These are phyloP conservation scores for Drusus annulatus DNA, from an alignment of 1,140 invertebrate genomes.

Conservation along the genomic window DNA sequence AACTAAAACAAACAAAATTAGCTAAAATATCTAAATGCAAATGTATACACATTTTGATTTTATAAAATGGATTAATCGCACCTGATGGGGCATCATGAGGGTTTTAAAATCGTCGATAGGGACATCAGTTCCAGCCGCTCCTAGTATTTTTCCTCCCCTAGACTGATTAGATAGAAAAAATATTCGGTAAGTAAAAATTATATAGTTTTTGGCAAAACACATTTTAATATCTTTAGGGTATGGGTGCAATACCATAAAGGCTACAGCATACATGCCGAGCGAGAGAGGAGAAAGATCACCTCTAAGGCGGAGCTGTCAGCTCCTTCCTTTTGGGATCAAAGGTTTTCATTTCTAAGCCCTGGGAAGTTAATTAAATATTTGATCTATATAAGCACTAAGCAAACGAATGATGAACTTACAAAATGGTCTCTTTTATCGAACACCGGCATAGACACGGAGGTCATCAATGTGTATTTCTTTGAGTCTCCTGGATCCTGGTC, in stretches of 20 bases:
- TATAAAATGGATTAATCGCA: constrained; percentile 64
- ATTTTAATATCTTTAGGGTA: too few species aligned
- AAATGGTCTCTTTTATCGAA: constrained; percentile 86
- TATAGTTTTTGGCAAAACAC: too few species aligned
- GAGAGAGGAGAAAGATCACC: too few species aligned
- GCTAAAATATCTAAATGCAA: too few species aligned
- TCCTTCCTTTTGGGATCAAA: too few species aligned
- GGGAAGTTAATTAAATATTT: too few species aligned
- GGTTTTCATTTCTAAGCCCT: too few species aligned
- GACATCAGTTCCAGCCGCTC: constrained; percentile 95
- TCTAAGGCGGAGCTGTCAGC: too few species aligned
- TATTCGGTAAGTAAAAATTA: not conserved
- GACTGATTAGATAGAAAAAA: constrained; percentile 72
- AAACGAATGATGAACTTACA: constrained; percentile 74
- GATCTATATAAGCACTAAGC: too few species aligned
- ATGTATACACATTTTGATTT: not conserved
- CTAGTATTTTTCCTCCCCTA: constrained; percentile 89
- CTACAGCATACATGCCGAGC: too few species aligned
- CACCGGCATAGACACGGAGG: constrained; percentile 92
- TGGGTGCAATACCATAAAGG: too few species aligned
- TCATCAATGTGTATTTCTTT: constrained; percentile 84
- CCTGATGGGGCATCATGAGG: constrained; percentile 90
- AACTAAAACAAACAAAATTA: constrained; percentile 74
- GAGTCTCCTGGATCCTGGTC: constrained; percentile 73
- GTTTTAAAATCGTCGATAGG: constrained; percentile 91